Base-by-base conservation (phyloP, 2,888 invertebrate genomes). In the Agapostemon virescens region DNA sequence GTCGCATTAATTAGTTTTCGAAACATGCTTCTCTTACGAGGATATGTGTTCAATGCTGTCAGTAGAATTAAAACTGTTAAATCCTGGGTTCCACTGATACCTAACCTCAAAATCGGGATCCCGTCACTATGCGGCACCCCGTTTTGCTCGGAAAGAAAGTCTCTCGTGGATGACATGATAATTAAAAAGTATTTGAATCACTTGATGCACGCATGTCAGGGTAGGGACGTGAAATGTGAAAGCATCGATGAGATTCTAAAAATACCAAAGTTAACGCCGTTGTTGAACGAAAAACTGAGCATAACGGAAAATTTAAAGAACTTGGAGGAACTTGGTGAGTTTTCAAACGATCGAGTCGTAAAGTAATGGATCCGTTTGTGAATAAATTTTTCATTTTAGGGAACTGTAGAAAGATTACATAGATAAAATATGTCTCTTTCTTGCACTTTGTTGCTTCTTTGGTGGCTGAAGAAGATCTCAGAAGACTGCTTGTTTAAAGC, bases 291-390 rank as follows among this genome's bases (percentile, higher is more conserved):
- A 86, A 94, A 96, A 84, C 93, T 94, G 61, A 90, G 92, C 7
- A 89, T 96, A 36, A 92, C 94, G 58, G 94, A 95, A 30, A 95
- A 95, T 88, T 94, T 96, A 13, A 93, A 94, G 26, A 94, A 94
- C 45, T 93, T 96, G 17, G 94, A 94, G 82, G 96, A 96, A 67
- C 93, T 97, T 6, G 94, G 86, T 87, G 76, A 76, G 69, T 68
- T 26, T 0, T 3, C n/a, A 7, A 30, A 6, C 17, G 42, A 30
- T 26, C 30, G 0, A 2, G 30, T 17, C 30, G 6, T 30, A 67
- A 67, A 67, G 42, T 67, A 67, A 30, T 67, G 67, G 42, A 20
- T 30, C 42, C 42, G 30, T 30, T n/a, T n/a, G 1, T 63, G n/a
- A 20, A 36, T 13, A 20, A 13, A 17, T 26, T 26, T 23, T 17